These are phyloP conservation scores for Molorchus minor DNA, from an alignment of 2,888 invertebrate genomes.

Conservation along the genomic window DNA sequence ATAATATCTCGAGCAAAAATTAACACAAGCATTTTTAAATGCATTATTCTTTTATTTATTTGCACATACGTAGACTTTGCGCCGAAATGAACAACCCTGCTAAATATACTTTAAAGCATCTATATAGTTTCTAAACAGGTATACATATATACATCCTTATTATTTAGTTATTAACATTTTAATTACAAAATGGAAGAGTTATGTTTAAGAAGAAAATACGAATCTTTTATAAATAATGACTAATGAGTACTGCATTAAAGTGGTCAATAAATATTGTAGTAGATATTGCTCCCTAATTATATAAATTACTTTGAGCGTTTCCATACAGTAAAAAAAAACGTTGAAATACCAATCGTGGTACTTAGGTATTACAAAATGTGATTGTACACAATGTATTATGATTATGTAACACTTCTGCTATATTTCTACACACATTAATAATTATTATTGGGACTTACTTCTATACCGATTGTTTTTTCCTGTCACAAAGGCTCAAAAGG, in stretches of 20 bases:
- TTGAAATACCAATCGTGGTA: too few species aligned
- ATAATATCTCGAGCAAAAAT: constrained; percentile 41
- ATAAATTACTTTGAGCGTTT: constrained; percentile 42
- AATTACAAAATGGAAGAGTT: constrained; percentile 49
- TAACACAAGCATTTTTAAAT: constrained; percentile 48
- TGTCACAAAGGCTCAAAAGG: too few species aligned
- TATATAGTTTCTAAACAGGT: constrained; percentile 47
- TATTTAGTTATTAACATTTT: constrained; percentile 33
- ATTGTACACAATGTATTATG: too few species aligned
- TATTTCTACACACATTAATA: too few species aligned
- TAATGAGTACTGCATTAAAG: constrained; percentile 31
- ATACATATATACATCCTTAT: constrained; percentile 41
- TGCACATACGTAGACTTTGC: constrained; percentile 31
- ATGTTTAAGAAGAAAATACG: constrained; percentile 38
- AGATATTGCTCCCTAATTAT: constrained; percentile 51
- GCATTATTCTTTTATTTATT: constrained; percentile 33
- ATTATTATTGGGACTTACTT: too few species aligned
- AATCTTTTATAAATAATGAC: constrained; percentile 19
- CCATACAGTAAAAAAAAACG: constrained; percentile 24
- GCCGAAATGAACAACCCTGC: constrained; percentile 49
- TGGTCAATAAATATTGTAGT: constrained; percentile 28
- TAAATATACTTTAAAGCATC: constrained; percentile 52
- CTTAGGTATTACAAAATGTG: too few species aligned
- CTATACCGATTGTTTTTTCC: too few species aligned
- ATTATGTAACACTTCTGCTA: too few species aligned